Conservation (phyloP, 1,140 invertebrate genomes). For the Heliconius himera region DNA sequence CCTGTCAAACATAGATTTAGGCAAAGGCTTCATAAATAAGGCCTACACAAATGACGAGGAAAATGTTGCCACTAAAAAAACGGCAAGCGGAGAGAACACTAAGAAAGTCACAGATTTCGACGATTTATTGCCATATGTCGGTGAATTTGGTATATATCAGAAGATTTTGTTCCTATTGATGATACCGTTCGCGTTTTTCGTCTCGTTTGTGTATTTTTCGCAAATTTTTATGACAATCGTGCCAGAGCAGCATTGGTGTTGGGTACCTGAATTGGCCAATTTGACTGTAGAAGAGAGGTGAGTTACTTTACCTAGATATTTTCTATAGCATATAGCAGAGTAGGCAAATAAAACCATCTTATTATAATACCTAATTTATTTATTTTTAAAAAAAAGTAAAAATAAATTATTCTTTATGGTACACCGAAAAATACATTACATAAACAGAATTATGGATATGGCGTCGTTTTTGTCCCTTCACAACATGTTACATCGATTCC, state of each 20-base stretch:
- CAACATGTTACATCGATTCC: too few relatives aligned
- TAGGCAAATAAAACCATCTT: too few relatives aligned
- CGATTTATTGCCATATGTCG: slow-evolving; percentile 87
- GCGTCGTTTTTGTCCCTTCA: too few relatives aligned
- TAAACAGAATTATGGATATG: too few relatives aligned
- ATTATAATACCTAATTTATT: too few relatives aligned
- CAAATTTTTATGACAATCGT: slow-evolving; percentile 93
- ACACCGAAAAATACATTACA: too few relatives aligned
- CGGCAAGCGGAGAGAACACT: slow-evolving; percentile 45
- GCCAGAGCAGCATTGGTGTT: slow-evolving; percentile 92
- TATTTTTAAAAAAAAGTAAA: too few relatives aligned
- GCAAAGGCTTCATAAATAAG: slow-evolving; percentile 65
- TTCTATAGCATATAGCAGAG: too few relatives aligned
- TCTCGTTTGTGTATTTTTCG: slow-evolving; percentile 93
- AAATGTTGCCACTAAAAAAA: slow-evolving; percentile 46
- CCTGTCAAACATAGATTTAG: slow-evolving; percentile 65
- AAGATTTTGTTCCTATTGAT: slow-evolving; percentile 92
- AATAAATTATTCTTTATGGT: too few relatives aligned
- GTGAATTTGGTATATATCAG: slow-evolving; percentile 95
- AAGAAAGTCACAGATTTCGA: slow-evolving; percentile 74
- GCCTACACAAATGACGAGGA: slow-evolving; percentile 60
- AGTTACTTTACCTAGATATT: slow-evolving; percentile 46
- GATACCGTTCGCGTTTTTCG: slow-evolving; percentile 93
- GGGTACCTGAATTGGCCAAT: slow-evolving; percentile 86
- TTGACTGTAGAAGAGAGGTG: slow-evolving; percentile 88